Base-by-base conservation (phyloP, 2,888 invertebrate genomes). In the Mactromeris polynyma region DNA sequence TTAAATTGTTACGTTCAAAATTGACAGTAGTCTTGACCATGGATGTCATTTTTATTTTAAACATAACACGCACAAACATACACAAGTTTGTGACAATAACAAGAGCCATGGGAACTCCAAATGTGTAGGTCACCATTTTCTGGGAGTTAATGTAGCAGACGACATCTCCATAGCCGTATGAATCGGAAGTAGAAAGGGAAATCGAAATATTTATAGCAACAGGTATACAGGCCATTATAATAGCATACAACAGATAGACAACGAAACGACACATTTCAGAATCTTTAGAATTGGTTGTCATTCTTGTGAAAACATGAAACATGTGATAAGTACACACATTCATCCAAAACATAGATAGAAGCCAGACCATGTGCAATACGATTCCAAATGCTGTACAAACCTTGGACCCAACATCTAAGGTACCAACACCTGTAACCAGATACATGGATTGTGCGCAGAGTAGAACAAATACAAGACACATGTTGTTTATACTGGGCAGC, bases 141-240 rank as follows among this genome's bases (percentile, higher is more conserved):
- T n/a, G n/a, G n/a, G n/a, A n/a, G n/a, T n/a, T n/a, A n/a, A n/a
- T n/a, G n/a, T n/a, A n/a, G n/a, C n/a, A n/a, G n/a, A n/a, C n/a
- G n/a, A n/a, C n/a, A n/a, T n/a, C n/a, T n/a, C n/a, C 91, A 58
- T 91, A 91, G 9, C 91, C 91, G 11, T 82, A 17, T 19, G 78
- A 77, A 64, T 58, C 64, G 7, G 40, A 82, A 3, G 38, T 3
- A 7, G n/a, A 64, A n/a, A 26, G 33, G 11, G 82, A 80, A 11
- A 81, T 19, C 11, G 58, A 7, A 4, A 84, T 54, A 73, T 86
- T 88, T n/a, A 80, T 36, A 19, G 84, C 17, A 51, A 88, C 85
- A 17, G 88, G 81, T 11, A 79, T 33, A 19, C 31, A 17, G 17
- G 88, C 51, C 64, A 84, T 42, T 31, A 54, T 31, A 31, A 80